A percentile compares a stretch with the other conserved stretches of the same genome.
phyloP scores from a whole-genome alignment of 2,797 vertebrate genomes.

The Ara ararauna region DNA sequence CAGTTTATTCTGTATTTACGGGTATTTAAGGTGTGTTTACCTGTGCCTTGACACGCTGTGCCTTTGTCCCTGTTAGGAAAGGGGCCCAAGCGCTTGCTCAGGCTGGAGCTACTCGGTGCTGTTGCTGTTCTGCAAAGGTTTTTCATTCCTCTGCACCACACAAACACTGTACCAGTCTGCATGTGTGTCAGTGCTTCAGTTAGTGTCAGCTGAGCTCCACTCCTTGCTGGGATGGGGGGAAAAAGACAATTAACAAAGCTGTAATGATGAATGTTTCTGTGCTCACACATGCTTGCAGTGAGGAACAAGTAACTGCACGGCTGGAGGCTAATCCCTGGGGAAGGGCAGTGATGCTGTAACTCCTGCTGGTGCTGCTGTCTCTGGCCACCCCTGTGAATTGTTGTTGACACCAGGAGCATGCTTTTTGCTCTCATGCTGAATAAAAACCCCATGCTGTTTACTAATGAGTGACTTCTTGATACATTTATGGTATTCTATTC shows the following conservation, averaged over 20 bases:
- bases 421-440: neutral
- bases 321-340: constrained; percentile 1
- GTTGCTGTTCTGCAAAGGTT: neutral
- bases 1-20: neutral
- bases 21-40: neutral
- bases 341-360: neutral
- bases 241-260: neutral
- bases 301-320: neutral
- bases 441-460: constrained; percentile 18
- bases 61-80: neutral
- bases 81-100: neutral
- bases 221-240: neutral
- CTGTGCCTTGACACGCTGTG: neutral
- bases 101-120: neutral
- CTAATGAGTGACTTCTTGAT: neutral
- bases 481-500: neutral
- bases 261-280: neutral
- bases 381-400: neutral
- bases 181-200: neutral
- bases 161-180: neutral
- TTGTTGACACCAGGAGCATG: neutral
- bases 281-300: neutral
- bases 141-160: neutral
- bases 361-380: neutral
- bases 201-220: neutral